Evolutionary conservation across 2,888 invertebrate genomes (phyloP).

Genomic region (Folsomia candida): DNA sequence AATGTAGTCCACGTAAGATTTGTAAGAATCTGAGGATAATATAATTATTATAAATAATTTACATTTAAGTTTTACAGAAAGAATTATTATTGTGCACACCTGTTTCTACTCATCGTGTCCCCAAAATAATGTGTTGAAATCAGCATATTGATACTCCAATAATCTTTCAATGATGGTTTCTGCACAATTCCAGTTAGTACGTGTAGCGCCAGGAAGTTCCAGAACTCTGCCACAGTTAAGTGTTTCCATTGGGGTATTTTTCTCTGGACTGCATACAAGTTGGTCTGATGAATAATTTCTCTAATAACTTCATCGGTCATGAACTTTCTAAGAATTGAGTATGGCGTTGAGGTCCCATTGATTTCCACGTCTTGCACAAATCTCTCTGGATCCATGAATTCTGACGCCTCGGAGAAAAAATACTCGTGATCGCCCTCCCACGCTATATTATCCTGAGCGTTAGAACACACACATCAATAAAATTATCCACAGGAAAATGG

Average conservation of each 20-base stretch:
- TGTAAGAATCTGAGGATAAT: neutral
- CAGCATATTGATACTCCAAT: conserved; percentile 25
- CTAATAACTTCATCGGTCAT: neutral
- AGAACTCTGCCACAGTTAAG: conserved; percentile 16
- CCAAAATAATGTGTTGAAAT: conserved; percentile 25
- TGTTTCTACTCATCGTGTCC: conserved; percentile 24
- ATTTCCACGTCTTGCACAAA: too few species aligned
- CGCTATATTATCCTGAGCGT: too few species aligned
- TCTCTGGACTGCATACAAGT: neutral
- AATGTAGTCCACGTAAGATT: neutral
- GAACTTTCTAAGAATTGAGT: neutral
- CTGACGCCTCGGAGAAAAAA: too few species aligned
- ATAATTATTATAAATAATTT: neutral
- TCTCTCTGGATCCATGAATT: too few species aligned
- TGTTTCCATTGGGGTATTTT: conserved; percentile 2
- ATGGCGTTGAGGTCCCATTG: neutral
- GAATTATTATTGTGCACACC: conserved; percentile 8
- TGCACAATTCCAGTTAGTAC: conserved; percentile 26
- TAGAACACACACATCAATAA: too few species aligned
- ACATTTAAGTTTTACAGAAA: neutral
- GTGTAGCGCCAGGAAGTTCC: conserved; percentile 24
- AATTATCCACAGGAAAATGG: too few species aligned
- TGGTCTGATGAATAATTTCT: neutral
- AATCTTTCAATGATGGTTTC: conserved; percentile 25
- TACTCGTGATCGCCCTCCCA: too few species aligned